Base-by-base conservation (phyloP, 1,140 invertebrate genomes). In the Drosophila suzukii region DNA sequence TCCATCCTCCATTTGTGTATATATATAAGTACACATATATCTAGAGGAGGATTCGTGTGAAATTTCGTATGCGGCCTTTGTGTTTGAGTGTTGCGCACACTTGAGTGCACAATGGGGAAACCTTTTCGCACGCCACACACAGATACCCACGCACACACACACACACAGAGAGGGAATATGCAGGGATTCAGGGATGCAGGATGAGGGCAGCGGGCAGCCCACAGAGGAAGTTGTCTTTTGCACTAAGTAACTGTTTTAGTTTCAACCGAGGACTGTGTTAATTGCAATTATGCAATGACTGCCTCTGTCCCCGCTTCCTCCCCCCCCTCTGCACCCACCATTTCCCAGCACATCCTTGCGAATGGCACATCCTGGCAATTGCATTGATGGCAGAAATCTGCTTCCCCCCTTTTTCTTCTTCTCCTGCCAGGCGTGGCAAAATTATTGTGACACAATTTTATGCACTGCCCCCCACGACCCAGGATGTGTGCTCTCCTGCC, bases 391-490 rank as follows among this genome's bases (percentile, higher is more conserved):
- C 44, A 53, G 65, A 36, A 66, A 66, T 63, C 77, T 63, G 55
- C 32, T 46, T 13, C 47, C 47, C 15, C 67, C 17, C 7, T 3
- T n/a, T 5, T 41, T 30, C 62, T 20, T 24, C 36, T 39, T 12
- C 38, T 39, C 11, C 50, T 55, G 32, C 54, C 72, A 86, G 61
- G 71, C 83, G 75, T 86, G 54, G 79, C 79, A 77, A 83, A 80
- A 89, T 88, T 83, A 83, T 88, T 88, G 83, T 88, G 83, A 88
- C 83, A 88, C 83, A 88, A 88, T 88, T 88, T 89, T 79, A 88
- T 88, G 75, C 79, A 68, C 88, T 79, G 67, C 78, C 51, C 74
- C 66, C 66, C 62, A 44, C 15, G 8, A 5, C 43, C 12, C 63
- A 82, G 75, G 60, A 75, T 65, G 78, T 66, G 57, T 51, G 49